A percentile compares a stretch with the other conserved stretches of the same genome.
phyloP scores from a whole-genome alignment of 2,113 vertebrate species.

The Halichoeres trimaculatus region DNA sequence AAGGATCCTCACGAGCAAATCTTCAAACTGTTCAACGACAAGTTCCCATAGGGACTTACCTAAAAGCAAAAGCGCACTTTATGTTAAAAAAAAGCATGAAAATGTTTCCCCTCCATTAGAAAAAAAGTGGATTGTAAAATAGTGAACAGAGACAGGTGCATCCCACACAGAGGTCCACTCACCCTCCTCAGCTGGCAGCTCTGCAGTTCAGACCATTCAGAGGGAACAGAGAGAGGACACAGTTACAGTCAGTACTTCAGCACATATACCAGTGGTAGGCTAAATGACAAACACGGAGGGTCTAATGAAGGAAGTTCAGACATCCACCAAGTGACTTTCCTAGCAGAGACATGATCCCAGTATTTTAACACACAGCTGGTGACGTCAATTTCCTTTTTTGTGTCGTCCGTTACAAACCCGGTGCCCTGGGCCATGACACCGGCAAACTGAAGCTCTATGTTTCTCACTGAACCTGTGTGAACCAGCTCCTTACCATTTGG shows the following conservation, averaged over 20 bases:
- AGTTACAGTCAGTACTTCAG: slow-evolving; percentile 8
- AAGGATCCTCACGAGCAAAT: slow-evolving; percentile 97
- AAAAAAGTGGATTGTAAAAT: background rate
- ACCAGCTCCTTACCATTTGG: slow-evolving; percentile 89
- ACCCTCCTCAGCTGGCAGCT: slow-evolving; percentile 97
- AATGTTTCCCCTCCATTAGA: background rate
- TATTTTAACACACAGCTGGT: slow-evolving; percentile 49
- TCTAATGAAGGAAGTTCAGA: background rate
- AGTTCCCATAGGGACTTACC: slow-evolving; percentile 97
- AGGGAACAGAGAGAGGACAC: slow-evolving; percentile 42
- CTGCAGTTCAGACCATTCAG: slow-evolving; percentile 81
- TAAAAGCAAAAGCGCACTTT: slow-evolving; percentile 55
- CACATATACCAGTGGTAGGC: background rate
- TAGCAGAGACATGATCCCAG: background rate
- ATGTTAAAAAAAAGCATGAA: background rate
- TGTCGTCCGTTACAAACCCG: slow-evolving; percentile 19
- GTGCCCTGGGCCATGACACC: slow-evolving; percentile 42
- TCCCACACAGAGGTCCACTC: slow-evolving; percentile 46
- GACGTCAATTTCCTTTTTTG: slow-evolving; percentile 63
- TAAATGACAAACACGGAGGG: background rate
- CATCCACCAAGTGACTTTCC: background rate
- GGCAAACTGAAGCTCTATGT: background rate
- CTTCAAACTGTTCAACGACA: slow-evolving; percentile 98
- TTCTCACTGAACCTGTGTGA: background rate
- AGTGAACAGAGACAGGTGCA: background rate